Conservation (phyloP, 2,113 vertebrate species). For the Pluvialis apricaria region DNA sequence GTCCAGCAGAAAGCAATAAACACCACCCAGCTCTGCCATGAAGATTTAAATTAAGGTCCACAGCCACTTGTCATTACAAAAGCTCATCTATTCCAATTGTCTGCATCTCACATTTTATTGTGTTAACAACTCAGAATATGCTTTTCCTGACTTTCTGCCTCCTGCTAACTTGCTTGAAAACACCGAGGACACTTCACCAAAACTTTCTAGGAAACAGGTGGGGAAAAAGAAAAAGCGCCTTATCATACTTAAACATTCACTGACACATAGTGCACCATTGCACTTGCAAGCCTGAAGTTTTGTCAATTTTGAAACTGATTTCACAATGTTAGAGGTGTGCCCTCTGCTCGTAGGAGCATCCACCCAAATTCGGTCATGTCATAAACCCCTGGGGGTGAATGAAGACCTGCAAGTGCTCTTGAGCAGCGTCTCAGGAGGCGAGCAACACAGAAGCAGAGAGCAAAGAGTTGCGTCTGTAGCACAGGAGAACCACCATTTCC, state of each 20-base stretch:
- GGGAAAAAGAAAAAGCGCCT: no score
- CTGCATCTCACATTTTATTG: neutral
- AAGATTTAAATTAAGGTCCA: neutral
- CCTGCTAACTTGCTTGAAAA: neutral
- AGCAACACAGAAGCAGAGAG: rapidly evolving
- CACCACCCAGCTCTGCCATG: neutral
- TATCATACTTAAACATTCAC: neutral
- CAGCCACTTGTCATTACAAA: neutral
- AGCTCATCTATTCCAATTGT: neutral
- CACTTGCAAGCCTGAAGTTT: neutral
- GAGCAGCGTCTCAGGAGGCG: rapidly evolving
- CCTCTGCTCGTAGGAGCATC: neutral
- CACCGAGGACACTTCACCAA: rapidly evolving
- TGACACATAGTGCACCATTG: neutral
- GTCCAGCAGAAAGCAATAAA: neutral
- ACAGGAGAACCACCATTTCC: neutral
- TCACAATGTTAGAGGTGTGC: rapidly evolving
- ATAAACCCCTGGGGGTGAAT: neutral
- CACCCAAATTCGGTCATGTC: rapidly evolving
- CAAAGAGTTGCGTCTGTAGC: neutral
- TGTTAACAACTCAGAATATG: no score
- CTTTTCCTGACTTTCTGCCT: neutral
- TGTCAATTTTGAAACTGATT: rapidly evolving
- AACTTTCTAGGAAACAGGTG: neutral
- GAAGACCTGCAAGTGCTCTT: rapidly evolving